Evolutionary conservation across 2,888 invertebrate genomes (phyloP), one percentile per base, ranked within the genome.

Genomic region (Caenorhabditis japonica): DNA sequence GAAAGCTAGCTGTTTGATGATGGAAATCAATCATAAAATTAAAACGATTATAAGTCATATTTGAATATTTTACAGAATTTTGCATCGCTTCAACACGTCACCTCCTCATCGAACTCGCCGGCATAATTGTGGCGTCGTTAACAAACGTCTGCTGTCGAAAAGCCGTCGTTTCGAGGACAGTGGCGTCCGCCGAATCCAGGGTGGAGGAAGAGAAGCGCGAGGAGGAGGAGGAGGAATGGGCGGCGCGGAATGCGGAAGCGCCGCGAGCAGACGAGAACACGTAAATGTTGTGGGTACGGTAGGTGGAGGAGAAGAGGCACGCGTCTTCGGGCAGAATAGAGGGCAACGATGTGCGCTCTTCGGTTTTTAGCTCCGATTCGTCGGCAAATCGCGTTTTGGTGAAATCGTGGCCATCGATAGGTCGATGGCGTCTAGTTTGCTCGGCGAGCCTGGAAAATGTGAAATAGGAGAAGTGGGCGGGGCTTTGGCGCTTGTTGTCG

Each of bases 141-240:
- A 68, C 44, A 10, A 68, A 68, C 12, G 68, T 68, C 4, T 68
- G 39, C 1, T 59, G 39, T 13, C 68, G 52, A 34, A 68, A 68
- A 3, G 68, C 59, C 0, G 59, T 36, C 13, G 58, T 53, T 13
- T 68, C 68, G 23, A 68, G 21, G 23, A 68, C 8, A 2, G 68
- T 68, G 4, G 17, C 8, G 15, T 49, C 51, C 5, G 4, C 39
- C 4, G n/a, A 4, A 4, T 7, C 13, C 39, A 33, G 13, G 5
- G 60, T 43, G 3, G 34, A 17, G 10, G 17, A 15, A 12, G 21
- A 10, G 2, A 52, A 23, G 4, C n/a, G 4, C 39, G 41, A 19
- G 5, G 60, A 49, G 3, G 34, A 17, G 10, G 17, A 15, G n/a
- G 21, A 10, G 2, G 56, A 23, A 19, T 46, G 39, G 8, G 51